A percentile compares a stretch with the other conserved stretches of the same genome.
These are phyloP conservation scores for Drosophila bocqueti DNA, from an alignment of 1,140 invertebrate genomes.

Conservation along the genomic window DNA sequence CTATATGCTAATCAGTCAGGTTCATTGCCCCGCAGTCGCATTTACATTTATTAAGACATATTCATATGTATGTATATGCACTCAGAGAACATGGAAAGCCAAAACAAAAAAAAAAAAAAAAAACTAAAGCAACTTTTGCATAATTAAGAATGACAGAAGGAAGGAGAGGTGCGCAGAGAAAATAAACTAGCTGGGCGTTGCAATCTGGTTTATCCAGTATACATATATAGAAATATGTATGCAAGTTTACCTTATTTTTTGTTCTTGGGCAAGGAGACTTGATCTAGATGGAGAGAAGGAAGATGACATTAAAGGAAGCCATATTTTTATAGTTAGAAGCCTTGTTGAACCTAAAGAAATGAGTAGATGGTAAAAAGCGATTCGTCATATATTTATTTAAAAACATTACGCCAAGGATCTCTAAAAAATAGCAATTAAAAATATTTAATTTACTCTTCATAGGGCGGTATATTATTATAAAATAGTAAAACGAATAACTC, in stretches of 20 bases:
- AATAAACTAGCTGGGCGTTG: constrained; percentile 54
- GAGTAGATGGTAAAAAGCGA: background rate
- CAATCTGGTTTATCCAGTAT: constrained; percentile 67
- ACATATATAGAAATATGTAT: constrained; percentile 16
- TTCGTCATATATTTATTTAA: background rate
- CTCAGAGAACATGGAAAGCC: constrained; percentile 23
- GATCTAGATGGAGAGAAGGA: constrained; percentile 2
- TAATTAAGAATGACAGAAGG: constrained; percentile 33
- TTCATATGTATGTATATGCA: background rate
- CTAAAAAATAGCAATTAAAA: background rate
- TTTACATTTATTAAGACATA: constrained; percentile 15
- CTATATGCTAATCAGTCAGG: constrained; percentile 39
- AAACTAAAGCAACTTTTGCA: constrained; percentile 38
- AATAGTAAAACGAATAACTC: too few species aligned
- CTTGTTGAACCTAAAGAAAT: background rate
- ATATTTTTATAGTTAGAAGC: background rate
- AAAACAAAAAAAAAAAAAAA: constrained; percentile 11
- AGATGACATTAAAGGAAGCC: background rate
- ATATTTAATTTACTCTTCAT: background rate
- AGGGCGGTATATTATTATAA: too few species aligned
- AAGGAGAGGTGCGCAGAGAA: constrained; percentile 1
- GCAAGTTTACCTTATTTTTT: constrained; percentile 3
- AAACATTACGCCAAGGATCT: fast-evolving
- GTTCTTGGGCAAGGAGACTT: background rate
- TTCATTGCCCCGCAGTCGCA: constrained; percentile 57